Evolutionary conservation across 1,140 invertebrate species (phyloP).

Genomic region (Plodia interpunctella): DNA sequence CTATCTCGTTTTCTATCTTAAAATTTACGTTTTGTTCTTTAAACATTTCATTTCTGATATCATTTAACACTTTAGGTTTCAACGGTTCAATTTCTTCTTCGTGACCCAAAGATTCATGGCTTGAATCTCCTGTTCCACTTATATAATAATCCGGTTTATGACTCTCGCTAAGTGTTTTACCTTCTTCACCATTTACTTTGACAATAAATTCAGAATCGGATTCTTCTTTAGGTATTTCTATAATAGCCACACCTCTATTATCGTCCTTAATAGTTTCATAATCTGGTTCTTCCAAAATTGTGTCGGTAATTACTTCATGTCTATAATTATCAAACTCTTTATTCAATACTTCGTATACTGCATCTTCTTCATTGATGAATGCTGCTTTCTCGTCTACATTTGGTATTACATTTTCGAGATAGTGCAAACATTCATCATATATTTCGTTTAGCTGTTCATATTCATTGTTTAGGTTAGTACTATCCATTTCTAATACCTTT

Average conservation of each 20-base stretch:
- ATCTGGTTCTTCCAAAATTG: slow-evolving; percentile 17
- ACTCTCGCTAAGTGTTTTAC: not conserved
- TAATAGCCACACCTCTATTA: slow-evolving; percentile 6
- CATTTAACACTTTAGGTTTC: not conserved
- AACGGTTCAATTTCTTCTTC: not conserved
- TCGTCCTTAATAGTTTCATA: slow-evolving; percentile 47
- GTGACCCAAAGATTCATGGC: not conserved
- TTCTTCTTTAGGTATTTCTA: slow-evolving; percentile 14
- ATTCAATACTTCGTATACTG: slow-evolving; percentile 20
- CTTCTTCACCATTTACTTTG: not conserved
- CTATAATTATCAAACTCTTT: slow-evolving; percentile 11
- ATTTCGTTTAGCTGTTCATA: slow-evolving; percentile 50
- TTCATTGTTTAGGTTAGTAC: slow-evolving; percentile 23
- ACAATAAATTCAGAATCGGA: slow-evolving; percentile 13
- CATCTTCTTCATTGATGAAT: slow-evolving; percentile 11
- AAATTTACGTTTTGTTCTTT: slow-evolving; percentile 27
- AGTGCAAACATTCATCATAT: slow-evolving; percentile 63
- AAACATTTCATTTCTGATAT: slow-evolving; percentile 16
- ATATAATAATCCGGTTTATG: not conserved
- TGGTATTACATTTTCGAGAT: slow-evolving; percentile 38
- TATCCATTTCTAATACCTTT: not conserved
- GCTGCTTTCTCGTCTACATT: not conserved
- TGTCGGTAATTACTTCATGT: slow-evolving; percentile 7
- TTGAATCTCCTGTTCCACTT: not conserved
- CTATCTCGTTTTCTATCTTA: slow-evolving; percentile 45